phyloP scores from a whole-genome alignment of 2,888 invertebrate species.

The Himalopsyche tibetana region DNA sequence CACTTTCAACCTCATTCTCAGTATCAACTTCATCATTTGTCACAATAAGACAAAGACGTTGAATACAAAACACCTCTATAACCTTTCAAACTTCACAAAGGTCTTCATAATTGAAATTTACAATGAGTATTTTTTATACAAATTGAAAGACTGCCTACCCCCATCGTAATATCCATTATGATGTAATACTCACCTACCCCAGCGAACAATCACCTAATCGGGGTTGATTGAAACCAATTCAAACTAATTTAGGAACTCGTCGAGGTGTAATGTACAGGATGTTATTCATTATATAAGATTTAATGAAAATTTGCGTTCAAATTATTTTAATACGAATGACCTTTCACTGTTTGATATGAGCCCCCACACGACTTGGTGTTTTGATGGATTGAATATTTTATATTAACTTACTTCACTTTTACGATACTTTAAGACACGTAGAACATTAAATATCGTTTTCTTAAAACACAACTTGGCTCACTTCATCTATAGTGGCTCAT shows the following conservation, averaged over 20 bases:
- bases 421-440: no score
- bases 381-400: no score
- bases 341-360: no score
- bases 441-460: no score
- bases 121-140: slow-evolving; percentile 31
- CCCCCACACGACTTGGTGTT: no score
- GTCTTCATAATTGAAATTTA: slow-evolving; percentile 35
- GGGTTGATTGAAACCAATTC: slow-evolving; percentile 65
- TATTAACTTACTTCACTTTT: no score
- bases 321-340: no score
- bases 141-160: slow-evolving; percentile 45
- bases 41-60: slow-evolving; percentile 13
- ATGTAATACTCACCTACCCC: slow-evolving; percentile 39
- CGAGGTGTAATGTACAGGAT: slow-evolving; percentile 56
- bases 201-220: slow-evolving; percentile 61
- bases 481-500: no score
- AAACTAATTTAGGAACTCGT: slow-evolving; percentile 63
- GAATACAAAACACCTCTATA: slow-evolving; percentile 35
- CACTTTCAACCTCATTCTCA: neutral
- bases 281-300: neutral
- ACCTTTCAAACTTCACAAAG: slow-evolving; percentile 26
- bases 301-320: no score
- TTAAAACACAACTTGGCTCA: no score
- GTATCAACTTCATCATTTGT: slow-evolving; percentile 24
- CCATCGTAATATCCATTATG: slow-evolving; percentile 35